Evolutionary conservation across 2,888 invertebrate genomes (phyloP).

Genomic region (Dioctria rufipes): DNA sequence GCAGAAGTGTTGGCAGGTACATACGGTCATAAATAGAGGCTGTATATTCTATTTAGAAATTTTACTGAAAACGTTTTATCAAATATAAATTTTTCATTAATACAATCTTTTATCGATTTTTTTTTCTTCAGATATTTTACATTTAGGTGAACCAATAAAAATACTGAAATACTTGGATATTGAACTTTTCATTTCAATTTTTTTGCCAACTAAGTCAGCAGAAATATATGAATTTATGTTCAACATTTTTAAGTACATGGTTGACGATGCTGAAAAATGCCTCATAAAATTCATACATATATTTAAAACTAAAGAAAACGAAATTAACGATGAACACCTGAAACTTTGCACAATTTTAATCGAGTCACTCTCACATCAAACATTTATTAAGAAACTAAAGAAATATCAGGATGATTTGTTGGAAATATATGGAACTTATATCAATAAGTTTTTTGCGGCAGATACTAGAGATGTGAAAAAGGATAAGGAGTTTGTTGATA

Average conservation of each 20-base stretch:
- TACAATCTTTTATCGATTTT: neutral
- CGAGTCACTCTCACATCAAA: conserved; percentile 63
- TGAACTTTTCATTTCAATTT: conserved; percentile 62
- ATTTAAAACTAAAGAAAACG: conserved; percentile 57
- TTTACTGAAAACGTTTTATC: too few species aligned
- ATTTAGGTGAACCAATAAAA: conserved; percentile 66
- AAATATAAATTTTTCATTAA: too few species aligned
- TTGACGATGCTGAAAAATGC: conserved; percentile 63
- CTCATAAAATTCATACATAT: conserved; percentile 61
- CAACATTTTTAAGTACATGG: conserved; percentile 61
- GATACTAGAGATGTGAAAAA: conserved; percentile 58
- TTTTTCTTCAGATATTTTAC: conserved; percentile 64
- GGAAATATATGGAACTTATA: conserved; percentile 59
- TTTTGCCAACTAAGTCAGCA: conserved; percentile 62
- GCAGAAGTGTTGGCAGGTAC: too few species aligned
- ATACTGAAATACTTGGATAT: conserved; percentile 65
- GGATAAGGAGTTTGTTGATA: conserved; percentile 65
- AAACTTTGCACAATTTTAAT: conserved; percentile 65
- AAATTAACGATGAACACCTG: conserved; percentile 61
- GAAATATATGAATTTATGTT: conserved; percentile 67
- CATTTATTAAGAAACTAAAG: conserved; percentile 62
- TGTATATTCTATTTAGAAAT: too few species aligned
- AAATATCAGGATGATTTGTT: conserved; percentile 60
- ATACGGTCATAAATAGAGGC: too few species aligned
- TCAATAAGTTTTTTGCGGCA: conserved; percentile 61